Conservation (phyloP, 1,140 invertebrate species). For the Philotrypesis tridentata region DNA sequence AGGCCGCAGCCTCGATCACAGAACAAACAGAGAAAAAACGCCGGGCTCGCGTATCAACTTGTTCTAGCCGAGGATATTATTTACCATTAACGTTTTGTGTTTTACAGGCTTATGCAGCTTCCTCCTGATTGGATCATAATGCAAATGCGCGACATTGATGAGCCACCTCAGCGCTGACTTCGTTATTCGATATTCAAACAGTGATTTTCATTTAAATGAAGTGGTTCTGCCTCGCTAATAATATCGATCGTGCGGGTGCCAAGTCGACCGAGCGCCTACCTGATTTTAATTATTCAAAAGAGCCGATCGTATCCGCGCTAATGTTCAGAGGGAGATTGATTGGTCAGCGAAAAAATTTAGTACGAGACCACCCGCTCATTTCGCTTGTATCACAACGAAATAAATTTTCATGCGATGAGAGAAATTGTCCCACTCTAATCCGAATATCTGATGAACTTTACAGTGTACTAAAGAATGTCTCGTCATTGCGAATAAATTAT, state of each 20-base stretch:
- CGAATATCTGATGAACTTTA: neutral
- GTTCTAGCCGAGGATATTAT: neutral
- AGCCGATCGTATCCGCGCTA: neutral
- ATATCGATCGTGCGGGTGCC: neutral
- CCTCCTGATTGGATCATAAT: conserved; percentile 6
- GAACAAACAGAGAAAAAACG: too few relatives aligned
- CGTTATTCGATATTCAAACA: conserved; percentile 25
- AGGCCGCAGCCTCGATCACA: too few relatives aligned
- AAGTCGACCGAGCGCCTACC: neutral
- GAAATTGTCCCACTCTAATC: neutral
- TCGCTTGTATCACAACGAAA: too few relatives aligned
- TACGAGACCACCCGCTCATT: neutral
- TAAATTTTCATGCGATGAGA: neutral
- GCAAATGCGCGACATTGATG: conserved; percentile 25
- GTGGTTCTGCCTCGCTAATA: conserved; percentile 21
- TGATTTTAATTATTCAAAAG: conserved; percentile 29
- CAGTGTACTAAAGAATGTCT: neutral
- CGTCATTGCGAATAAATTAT: neutral
- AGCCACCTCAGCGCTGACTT: neutral
- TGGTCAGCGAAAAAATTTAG: neutral
- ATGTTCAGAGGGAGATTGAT: neutral
- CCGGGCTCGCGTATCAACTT: neutral
- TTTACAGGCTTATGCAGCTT: neutral
- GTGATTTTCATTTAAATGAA: conserved; percentile 35
- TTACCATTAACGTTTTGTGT: neutral